Percentiles rank a stretch among this genome's conserved stretches.
Evolutionary conservation across 53 echinoderm and acorn worm species (phyloP).

Genomic region (Arbacia lixula): DNA sequence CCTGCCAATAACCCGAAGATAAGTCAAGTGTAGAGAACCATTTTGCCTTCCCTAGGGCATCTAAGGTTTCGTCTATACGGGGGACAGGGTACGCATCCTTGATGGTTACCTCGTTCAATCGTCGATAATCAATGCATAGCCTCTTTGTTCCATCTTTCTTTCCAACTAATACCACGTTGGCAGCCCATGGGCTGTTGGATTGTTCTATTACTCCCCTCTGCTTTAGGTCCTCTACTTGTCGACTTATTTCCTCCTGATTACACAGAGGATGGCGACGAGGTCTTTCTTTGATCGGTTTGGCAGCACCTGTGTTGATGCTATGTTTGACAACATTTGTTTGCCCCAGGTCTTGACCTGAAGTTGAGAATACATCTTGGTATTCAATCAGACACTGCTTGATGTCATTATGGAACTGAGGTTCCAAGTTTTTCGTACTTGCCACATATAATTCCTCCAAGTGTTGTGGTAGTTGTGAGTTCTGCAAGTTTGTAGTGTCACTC

Average conservation of each 20-base stretch:
- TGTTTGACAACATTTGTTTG: constrained; percentile 39
- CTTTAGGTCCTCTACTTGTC: constrained; percentile 40
- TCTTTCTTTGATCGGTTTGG: constrained; percentile 4
- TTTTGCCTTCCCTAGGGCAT: no score
- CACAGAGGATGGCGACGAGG: constrained; percentile 3
- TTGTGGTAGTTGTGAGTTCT: no score
- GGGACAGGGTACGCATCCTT: no score
- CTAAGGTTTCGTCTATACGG: no score
- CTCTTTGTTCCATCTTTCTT: constrained; percentile 51
- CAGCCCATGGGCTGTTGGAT: constrained; percentile 42
- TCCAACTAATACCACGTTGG: constrained; percentile 19
- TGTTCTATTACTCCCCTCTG: constrained; percentile 21
- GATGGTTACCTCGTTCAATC: constrained; percentile 38
- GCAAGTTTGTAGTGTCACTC: no score
- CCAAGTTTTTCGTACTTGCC: no score
- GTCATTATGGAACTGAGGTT: no score
- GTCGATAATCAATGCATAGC: constrained; percentile 48
- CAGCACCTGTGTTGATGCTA: constrained; percentile 24
- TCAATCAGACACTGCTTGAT: no score
- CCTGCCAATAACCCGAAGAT: constrained; percentile 42
- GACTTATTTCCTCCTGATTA: constrained; percentile 27
- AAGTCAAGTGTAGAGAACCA: constrained; percentile 50
- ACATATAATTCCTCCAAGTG: no score
- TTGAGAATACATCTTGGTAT: no score
- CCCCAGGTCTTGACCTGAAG: no score